phyloP scores from a whole-genome alignment of 2,888 invertebrate species.

The Metallyticus violacea region DNA sequence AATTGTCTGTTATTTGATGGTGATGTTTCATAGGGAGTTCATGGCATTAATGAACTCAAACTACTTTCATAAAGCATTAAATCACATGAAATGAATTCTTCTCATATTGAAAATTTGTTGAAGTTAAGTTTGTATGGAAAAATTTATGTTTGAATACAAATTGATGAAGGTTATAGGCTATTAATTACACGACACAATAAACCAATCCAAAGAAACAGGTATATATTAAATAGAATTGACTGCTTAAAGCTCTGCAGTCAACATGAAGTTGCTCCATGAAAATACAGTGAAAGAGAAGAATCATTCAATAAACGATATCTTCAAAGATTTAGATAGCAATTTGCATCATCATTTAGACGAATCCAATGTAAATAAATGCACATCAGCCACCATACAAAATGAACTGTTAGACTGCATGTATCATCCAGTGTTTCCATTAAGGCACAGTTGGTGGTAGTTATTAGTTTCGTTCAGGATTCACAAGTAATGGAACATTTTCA shows the following conservation, averaged over 20 bases:
- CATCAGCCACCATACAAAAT: background rate
- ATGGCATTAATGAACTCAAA: background rate
- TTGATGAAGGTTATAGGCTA: background rate
- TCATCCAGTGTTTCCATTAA: background rate
- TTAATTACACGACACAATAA: background rate
- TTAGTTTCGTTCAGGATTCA: background rate
- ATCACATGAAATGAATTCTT: background rate
- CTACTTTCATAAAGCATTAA: background rate
- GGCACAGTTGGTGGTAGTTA: background rate
- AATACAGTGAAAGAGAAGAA: background rate
- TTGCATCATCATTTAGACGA: background rate
- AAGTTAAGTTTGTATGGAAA: background rate
- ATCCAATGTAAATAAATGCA: background rate
- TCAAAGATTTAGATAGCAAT: background rate
- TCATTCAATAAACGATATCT: background rate
- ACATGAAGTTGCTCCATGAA: background rate
- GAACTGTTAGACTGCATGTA: background rate
- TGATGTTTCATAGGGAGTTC: background rate
- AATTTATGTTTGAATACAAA: background rate
- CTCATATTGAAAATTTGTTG: background rate
- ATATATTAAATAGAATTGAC: background rate
- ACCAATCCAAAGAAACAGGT: background rate
- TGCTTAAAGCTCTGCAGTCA: background rate
- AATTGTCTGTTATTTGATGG: background rate
- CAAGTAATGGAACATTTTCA: background rate